Evolutionary conservation across 2,888 invertebrate genomes (phyloP).

Genomic region (Hypolimnas misippus): DNA sequence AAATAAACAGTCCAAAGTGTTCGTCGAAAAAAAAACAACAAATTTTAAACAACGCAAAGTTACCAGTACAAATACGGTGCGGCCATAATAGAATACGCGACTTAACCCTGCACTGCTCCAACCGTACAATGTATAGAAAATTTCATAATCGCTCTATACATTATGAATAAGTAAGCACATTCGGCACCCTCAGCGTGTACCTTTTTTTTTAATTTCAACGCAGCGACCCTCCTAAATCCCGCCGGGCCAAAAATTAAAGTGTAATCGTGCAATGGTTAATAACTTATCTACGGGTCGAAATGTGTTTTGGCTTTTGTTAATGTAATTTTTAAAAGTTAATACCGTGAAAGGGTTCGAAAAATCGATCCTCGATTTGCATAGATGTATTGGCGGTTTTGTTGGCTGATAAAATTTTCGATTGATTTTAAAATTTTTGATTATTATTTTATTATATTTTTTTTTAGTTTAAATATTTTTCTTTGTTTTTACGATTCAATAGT

Average conservation of each 20-base stretch:
- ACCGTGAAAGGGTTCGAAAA: conserved; percentile 54
- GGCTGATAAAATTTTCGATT: not conserved
- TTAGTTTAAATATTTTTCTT: too few relatives aligned
- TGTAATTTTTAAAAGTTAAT: conserved; percentile 76
- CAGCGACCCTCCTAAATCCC: conserved; percentile 69
- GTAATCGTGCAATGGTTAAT: conserved; percentile 82
- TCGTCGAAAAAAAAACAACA: conserved; percentile 57
- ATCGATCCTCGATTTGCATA: conserved; percentile 46
- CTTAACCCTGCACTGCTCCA: conserved; percentile 31
- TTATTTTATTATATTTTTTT: not conserved
- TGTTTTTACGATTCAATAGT: too few relatives aligned
- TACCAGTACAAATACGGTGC: conserved; percentile 42
- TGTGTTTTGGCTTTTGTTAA: conserved; percentile 76
- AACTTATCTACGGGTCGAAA: conserved; percentile 78
- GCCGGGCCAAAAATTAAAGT: conserved; percentile 78
- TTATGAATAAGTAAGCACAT: conserved; percentile 74
- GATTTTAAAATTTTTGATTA: conserved; percentile 4
- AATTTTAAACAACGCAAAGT: conserved; percentile 54
- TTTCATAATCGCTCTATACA: conserved; percentile 16
- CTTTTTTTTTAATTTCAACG: conserved; percentile 69
- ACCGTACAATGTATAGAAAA: not conserved
- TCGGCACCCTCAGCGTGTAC: conserved; percentile 55
- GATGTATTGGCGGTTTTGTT: conserved; percentile 17
- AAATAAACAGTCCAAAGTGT: conserved; percentile 75
- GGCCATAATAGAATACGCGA: conserved; percentile 28